Conservation (phyloP, 2,888 invertebrate genomes). For the Hypomecis punctinalis region DNA sequence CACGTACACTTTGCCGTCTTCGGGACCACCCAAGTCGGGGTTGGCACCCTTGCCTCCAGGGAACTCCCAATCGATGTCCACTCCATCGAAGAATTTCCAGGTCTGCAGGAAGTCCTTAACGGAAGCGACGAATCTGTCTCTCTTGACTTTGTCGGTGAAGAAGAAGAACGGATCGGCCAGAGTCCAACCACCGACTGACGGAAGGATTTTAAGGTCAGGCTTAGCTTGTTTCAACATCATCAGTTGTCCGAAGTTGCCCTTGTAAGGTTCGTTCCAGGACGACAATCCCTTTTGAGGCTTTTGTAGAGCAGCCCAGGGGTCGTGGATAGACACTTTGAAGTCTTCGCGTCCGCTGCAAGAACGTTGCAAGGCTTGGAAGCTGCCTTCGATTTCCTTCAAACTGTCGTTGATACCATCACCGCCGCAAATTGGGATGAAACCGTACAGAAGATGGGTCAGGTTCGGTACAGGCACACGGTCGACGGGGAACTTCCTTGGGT, state of each 20-base stretch:
- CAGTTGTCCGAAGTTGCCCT: slow-evolving; percentile 79
- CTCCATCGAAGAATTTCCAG: slow-evolving; percentile 82
- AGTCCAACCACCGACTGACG: slow-evolving; percentile 80
- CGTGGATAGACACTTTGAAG: slow-evolving; percentile 79
- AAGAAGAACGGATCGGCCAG: slow-evolving; percentile 81
- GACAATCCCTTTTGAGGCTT: slow-evolving; percentile 78
- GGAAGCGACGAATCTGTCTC: slow-evolving; percentile 74
- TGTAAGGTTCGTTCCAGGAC: slow-evolving; percentile 82
- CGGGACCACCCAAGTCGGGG: slow-evolving; percentile 73
- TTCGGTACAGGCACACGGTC: slow-evolving; percentile 77
- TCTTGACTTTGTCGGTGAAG: slow-evolving; percentile 72
- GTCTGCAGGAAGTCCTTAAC: slow-evolving; percentile 79
- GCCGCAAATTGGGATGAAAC: slow-evolving; percentile 80
- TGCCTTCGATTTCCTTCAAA: slow-evolving; percentile 80
- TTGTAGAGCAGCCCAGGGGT: slow-evolving; percentile 80
- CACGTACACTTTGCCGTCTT: slow-evolving; percentile 75
- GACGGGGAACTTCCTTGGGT: slow-evolving; percentile 78
- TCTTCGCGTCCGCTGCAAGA: slow-evolving; percentile 80
- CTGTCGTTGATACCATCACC: slow-evolving; percentile 82
- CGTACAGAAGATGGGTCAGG: slow-evolving; percentile 76
- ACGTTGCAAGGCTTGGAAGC: slow-evolving; percentile 78
- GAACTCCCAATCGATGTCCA: slow-evolving; percentile 82
- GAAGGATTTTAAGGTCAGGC: slow-evolving; percentile 77
- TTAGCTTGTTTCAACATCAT: slow-evolving; percentile 79
- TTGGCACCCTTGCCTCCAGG: slow-evolving; percentile 82